These are phyloP conservation scores for Therioaphis trifolii DNA, from an alignment of 2,888 invertebrate genomes.

Conservation along the genomic window DNA sequence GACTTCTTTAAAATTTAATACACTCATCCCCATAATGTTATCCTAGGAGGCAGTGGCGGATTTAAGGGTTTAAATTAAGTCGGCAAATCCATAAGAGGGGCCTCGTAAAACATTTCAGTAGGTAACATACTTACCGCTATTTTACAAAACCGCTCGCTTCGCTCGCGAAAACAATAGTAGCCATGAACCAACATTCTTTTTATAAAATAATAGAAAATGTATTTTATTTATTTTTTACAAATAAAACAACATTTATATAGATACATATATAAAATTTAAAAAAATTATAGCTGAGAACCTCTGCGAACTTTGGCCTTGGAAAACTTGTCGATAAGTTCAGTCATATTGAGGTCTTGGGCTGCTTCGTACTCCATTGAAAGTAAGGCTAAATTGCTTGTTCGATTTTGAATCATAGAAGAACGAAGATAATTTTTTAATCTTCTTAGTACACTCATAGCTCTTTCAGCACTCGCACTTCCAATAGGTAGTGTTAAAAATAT, in stretches of 20 bases:
- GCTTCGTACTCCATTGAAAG: constrained; percentile 6
- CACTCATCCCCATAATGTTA: no score
- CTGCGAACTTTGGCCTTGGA: constrained; percentile 18
- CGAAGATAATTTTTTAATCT: constrained; percentile 14
- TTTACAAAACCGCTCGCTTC: no score
- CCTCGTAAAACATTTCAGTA: no score
- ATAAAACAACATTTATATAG: constrained; percentile 20
- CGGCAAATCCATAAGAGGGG: no score
- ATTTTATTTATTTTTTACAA: background rate
- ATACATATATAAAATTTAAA: background rate
- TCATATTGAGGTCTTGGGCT: background rate
- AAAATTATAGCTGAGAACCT: constrained; percentile 18
- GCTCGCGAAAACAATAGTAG: no score
- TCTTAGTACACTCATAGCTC: constrained; percentile 25
- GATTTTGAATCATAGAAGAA: background rate
- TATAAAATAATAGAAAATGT: no score
- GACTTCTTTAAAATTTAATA: no score
- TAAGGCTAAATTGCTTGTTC: constrained; percentile 27
- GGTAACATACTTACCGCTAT: no score
- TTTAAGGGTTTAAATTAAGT: no score
- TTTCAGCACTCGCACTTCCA: constrained; percentile 18
- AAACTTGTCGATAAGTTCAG: constrained; percentile 19
- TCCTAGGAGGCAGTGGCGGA: no score
- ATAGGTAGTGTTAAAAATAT: constrained; percentile 14
- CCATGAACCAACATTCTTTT: no score